A percentile compares a stretch with the other conserved stretches of the same genome.
Evolutionary conservation across 2,797 vertebrate genomes (phyloP).

Genomic region (Knipowitschia caucasica): DNA sequence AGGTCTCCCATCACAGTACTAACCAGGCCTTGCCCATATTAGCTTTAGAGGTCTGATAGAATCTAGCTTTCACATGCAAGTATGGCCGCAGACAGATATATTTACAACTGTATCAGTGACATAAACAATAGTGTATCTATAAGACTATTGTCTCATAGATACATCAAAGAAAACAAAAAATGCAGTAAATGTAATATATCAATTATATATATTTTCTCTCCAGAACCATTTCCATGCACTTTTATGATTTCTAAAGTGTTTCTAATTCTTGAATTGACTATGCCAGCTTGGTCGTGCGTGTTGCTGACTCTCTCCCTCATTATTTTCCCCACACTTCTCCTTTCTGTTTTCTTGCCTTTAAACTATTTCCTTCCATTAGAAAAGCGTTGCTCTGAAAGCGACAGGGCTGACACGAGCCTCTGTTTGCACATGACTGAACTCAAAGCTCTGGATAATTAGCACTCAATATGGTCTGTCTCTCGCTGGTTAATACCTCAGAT

Average conservation of each 20-base stretch:
- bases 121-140: too few species aligned
- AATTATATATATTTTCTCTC: neutral
- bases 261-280: neutral
- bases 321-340: slow-evolving; percentile 28
- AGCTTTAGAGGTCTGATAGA: too few species aligned
- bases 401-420: slow-evolving; percentile 9
- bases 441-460: slow-evolving; percentile 10
- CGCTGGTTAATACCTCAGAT: slow-evolving; percentile 5
- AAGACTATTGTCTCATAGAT: too few species aligned
- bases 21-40: too few species aligned
- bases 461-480: slow-evolving; percentile 1
- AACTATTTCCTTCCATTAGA: slow-evolving; percentile 20
- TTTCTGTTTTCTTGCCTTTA: slow-evolving; percentile 22
- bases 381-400: slow-evolving; percentile 13
- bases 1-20: too few species aligned
- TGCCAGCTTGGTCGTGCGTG: neutral
- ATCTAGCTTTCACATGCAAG: too few species aligned
- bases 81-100: too few species aligned
- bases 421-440: slow-evolving; percentile 23
- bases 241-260: neutral
- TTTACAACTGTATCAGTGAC: too few species aligned
- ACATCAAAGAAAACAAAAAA: too few species aligned
- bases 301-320: slow-evolving; percentile 17
- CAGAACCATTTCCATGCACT: neutral
- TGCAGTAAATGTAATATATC: too few species aligned